Evolutionary conservation across 2,888 invertebrate species (phyloP).

Genomic region (Drosophila prolongata): DNA sequence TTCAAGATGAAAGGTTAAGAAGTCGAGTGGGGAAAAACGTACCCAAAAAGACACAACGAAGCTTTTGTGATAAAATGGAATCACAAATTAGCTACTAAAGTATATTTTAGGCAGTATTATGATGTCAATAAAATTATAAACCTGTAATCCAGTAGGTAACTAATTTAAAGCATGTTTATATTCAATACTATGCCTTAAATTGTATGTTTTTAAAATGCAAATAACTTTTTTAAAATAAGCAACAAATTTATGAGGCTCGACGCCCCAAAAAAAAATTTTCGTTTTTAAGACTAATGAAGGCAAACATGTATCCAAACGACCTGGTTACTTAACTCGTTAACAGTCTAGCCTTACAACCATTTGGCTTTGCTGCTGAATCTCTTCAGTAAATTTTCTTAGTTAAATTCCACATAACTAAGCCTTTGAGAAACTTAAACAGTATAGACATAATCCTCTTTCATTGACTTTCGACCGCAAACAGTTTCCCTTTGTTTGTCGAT

Average conservation of each 20-base stretch:
- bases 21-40: not conserved
- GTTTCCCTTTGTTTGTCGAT: not conserved
- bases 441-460: not conserved
- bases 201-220: too few relatives aligned
- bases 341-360: too few relatives aligned
- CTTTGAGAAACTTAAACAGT: not conserved
- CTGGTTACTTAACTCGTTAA: too few relatives aligned
- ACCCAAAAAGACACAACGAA: slow-evolving; percentile 1
- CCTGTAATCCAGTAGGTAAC: not conserved
- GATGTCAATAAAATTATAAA: not conserved
- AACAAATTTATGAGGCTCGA: too few relatives aligned
- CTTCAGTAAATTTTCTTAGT: too few relatives aligned
- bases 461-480: not conserved
- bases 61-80: slow-evolving; percentile 35
- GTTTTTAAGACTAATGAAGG: too few relatives aligned
- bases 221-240: too few relatives aligned
- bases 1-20: slow-evolving; percentile 32
- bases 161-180: not conserved
- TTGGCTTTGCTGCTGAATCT: not conserved
- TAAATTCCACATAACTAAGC: not conserved
- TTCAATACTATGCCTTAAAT: too few relatives aligned
- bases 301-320: too few relatives aligned
- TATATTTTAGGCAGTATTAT: not conserved
- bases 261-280: too few relatives aligned
- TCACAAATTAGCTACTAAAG: slow-evolving; percentile 30